phyloP scores from a whole-genome alignment of 2,888 invertebrate species.

The Diaperis boleti region DNA sequence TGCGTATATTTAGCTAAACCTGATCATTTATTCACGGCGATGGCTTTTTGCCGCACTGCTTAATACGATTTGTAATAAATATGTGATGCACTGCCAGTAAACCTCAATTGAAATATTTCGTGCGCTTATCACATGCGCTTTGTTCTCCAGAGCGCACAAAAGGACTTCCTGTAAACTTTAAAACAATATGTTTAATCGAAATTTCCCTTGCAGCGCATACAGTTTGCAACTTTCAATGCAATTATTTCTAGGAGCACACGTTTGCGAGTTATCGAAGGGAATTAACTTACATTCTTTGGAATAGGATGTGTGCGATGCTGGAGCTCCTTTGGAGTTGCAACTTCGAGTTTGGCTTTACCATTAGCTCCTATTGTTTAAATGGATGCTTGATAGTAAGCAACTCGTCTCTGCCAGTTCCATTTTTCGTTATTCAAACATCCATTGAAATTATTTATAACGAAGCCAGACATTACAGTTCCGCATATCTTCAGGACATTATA shows the following conservation, averaged over 20 bases:
- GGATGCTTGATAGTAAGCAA: too few species aligned
- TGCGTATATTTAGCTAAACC: too few species aligned
- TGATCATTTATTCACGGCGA: too few species aligned
- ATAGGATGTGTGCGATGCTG: too few species aligned
- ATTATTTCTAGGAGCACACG: neutral
- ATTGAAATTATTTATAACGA: too few species aligned
- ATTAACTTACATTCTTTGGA: too few species aligned
- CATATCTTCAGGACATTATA: slow-evolving; percentile 33
- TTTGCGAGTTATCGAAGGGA: neutral
- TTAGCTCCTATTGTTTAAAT: too few species aligned
- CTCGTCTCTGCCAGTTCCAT: too few species aligned
- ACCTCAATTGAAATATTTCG: neutral
- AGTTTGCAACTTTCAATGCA: neutral
- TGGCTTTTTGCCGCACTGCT: too few species aligned
- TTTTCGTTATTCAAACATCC: too few species aligned
- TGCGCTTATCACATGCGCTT: neutral
- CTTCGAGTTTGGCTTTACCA: too few species aligned
- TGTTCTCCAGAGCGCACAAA: neutral
- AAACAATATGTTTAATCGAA: slow-evolving; percentile 1
- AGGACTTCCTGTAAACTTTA: neutral
- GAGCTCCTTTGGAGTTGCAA: too few species aligned
- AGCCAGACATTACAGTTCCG: slow-evolving; percentile 7
- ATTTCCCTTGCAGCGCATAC: neutral
- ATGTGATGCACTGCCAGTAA: neutral
- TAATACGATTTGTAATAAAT: neutral